These are phyloP conservation scores for Dromococcyx pavoninus DNA, from an alignment of 2,797 vertebrate species.

Conservation along the genomic window DNA sequence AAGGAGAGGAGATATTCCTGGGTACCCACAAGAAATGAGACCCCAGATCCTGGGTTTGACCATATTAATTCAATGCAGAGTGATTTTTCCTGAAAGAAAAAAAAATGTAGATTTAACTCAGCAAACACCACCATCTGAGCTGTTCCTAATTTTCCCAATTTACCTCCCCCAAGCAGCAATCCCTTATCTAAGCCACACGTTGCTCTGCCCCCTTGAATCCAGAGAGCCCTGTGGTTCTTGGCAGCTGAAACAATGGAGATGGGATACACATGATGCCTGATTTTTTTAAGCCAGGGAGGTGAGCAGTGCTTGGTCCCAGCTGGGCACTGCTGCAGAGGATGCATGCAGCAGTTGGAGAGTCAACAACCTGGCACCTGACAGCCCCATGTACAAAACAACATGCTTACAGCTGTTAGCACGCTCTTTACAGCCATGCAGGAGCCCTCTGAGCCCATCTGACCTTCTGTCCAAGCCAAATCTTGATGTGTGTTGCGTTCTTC, in stretches of 20 bases:
- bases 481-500: not conserved
- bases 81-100: not conserved
- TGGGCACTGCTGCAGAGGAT: not conserved
- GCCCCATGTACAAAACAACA: not conserved
- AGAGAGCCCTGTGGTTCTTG: not conserved
- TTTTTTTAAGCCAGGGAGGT: not conserved
- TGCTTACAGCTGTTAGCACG: not conserved
- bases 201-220: not conserved
- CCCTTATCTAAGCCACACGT: not conserved
- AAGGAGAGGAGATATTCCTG: not conserved
- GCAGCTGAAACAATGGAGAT: not conserved
- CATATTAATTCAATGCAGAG: not conserved
- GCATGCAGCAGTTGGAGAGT: rapidly evolving
- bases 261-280: not conserved
- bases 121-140: constrained; percentile 13
- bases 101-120: not conserved
- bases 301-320: not conserved
- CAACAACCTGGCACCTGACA: not conserved
- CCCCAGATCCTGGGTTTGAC: not conserved
- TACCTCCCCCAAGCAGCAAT: not conserved
- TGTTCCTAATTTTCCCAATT: constrained; percentile 5
- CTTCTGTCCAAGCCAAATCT: not conserved
- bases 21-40: not conserved
- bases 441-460: not conserved
- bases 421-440: not conserved